Evolutionary conservation across 2,888 invertebrate genomes (phyloP), one percentile per base, ranked within the genome.

Genomic region (Hymenopus coronatus): DNA sequence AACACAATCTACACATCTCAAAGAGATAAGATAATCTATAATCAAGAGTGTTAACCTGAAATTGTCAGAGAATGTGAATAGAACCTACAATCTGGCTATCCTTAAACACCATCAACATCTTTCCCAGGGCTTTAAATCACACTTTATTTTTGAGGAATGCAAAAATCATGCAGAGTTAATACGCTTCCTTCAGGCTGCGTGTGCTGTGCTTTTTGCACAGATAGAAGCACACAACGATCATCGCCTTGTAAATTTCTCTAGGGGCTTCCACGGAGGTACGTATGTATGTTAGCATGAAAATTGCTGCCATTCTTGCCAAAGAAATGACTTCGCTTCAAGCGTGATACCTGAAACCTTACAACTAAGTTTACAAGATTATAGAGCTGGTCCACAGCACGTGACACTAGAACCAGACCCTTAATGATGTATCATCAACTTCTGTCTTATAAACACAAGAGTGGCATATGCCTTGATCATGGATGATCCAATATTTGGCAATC

Each of bases 341-440:
- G 84, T 84, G 84, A 84, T 84, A 84, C 33, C 84, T 33, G 84
- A 84, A 84, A 30, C 84, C 84, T 33, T 30, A 84, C 84, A 84
- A 84, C 84, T 84, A 84, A 33, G 33, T 84, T 84, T 30, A 84
- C 84, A 84, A 84, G 84, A 84, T 84, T 84, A 84, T 30, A 84
- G 84, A 84, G 84, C 33, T 84, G 30, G 28, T 15, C 84, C 84
- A 84, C 25, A 33, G 84, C 84, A 84, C 84, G 84, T 84, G 84
- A 84, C 84, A 84, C 28, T 33, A 25, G 33, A 84, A 14, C 33
- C 84, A 84, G 3, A 12, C 25, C 30, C 20, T 25, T 84, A 84
- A 84, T 84, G 84, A 84, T 84, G 33, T n/a, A 30, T 30, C 33
- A 84, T 84, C 14, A 25, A 30, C 33, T 33, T 84, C 25, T 33